phyloP scores from a whole-genome alignment of 2,797 vertebrate species.

The Esox masquinongy region DNA sequence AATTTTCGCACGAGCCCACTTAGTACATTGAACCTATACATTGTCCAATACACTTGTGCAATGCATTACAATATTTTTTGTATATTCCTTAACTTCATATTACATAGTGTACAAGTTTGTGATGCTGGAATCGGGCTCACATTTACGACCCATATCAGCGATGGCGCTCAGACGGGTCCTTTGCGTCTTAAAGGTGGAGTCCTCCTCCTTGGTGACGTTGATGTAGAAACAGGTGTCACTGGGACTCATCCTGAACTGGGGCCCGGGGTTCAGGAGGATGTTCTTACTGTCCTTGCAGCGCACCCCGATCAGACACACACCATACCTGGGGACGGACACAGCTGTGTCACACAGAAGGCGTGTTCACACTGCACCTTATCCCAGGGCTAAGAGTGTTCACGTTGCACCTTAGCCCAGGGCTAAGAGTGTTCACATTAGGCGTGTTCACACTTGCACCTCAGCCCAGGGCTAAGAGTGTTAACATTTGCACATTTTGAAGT shows the following conservation, averaged over 20 bases:
- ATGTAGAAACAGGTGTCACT: conserved; percentile 85
- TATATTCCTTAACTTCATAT: background rate
- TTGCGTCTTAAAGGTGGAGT: conserved; percentile 81
- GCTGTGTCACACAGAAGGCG: background rate
- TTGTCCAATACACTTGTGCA: background rate
- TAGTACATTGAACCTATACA: background rate
- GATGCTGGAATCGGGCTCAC: background rate
- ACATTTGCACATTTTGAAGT: too few species aligned
- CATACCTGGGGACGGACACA: conserved; percentile 25
- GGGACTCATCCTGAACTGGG: conserved; percentile 80
- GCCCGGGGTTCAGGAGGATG: conserved; percentile 86
- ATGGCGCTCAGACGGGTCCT: conserved; percentile 77
- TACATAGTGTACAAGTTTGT: background rate
- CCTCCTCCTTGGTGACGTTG: conserved; percentile 87
- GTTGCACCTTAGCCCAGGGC: too few species aligned
- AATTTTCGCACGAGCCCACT: background rate
- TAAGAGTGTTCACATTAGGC: too few species aligned
- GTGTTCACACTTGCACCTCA: too few species aligned
- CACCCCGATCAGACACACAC: conserved; percentile 76
- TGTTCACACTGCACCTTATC: too few species aligned
- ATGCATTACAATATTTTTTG: background rate
- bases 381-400: too few species aligned
- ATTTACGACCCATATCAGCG: conserved; percentile 80
- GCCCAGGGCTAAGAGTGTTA: too few species aligned
- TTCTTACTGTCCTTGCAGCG: conserved; percentile 83